Conservation (phyloP, 2,888 invertebrate species). For the Drosophila pegasa region DNA sequence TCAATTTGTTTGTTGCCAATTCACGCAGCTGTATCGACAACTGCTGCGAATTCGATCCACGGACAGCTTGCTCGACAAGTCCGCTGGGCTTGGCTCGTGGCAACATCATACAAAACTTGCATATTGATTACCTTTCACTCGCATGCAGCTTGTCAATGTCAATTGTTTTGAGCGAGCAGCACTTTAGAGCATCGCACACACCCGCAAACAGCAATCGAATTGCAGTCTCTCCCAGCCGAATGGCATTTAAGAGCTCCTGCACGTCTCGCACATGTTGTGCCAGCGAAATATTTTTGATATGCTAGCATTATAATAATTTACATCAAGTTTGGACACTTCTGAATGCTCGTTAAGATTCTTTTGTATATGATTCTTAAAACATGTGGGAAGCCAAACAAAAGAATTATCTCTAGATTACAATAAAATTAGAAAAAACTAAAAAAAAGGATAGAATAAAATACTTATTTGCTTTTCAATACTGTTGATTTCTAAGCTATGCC, state of each 20-base stretch:
- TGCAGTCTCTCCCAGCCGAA: slow-evolving; percentile 7
- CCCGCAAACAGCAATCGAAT: not conserved
- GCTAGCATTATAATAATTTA: too few species aligned
- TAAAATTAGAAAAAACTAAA: too few species aligned
- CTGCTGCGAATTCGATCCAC: too few species aligned
- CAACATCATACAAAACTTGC: slow-evolving; percentile 41
- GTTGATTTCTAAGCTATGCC: too few species aligned
- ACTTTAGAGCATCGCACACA: slow-evolving; percentile 19
- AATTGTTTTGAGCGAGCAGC: slow-evolving; percentile 25
- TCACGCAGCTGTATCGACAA: slow-evolving; percentile 38
- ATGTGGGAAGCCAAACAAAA: too few species aligned
- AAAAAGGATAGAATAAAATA: too few species aligned
- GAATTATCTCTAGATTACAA: too few species aligned
- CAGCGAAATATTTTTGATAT: slow-evolving; percentile 55
- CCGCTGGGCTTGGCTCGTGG: not conserved
- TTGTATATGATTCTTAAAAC: too few species aligned
- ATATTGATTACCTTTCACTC: slow-evolving; percentile 69
- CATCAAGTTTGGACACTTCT: too few species aligned
- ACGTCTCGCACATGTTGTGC: slow-evolving; percentile 36
- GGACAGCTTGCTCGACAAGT: slow-evolving; percentile 13
- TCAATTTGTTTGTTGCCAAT: slow-evolving; percentile 54
- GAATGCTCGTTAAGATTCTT: too few species aligned
- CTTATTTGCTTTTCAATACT: too few species aligned
- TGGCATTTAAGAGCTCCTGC: slow-evolving; percentile 19
- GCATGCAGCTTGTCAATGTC: slow-evolving; percentile 67